Percentiles rank a stretch among this genome's conserved stretches.
These are phyloP conservation scores for Crambe crambe DNA, from an alignment of 37 sponge, comb jelly and placozoan genomes.

Conservation along the genomic window DNA sequence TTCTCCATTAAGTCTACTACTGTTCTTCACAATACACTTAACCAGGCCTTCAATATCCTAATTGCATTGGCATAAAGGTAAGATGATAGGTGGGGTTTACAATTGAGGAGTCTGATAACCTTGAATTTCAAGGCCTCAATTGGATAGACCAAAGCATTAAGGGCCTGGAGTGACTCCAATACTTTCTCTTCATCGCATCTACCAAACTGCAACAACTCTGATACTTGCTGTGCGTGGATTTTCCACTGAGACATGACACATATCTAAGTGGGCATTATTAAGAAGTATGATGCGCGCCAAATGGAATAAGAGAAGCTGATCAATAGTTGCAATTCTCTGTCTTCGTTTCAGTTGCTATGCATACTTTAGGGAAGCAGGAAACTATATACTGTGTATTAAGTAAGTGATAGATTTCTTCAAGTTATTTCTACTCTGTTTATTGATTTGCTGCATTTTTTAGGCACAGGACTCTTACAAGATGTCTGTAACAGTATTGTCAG, in stretches of 20 bases:
- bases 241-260: background rate
- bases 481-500: background rate
- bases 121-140: background rate
- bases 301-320: too few relatives aligned
- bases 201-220: background rate
- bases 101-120: slow-evolving; percentile 1
- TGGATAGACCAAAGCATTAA: slow-evolving; percentile 20
- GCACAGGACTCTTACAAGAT: background rate
- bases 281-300: background rate
- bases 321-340: too few relatives aligned
- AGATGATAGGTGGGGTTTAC: background rate
- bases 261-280: background rate
- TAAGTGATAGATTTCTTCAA: too few relatives aligned
- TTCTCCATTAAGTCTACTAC: background rate
- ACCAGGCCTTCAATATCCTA: background rate
- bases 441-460: too few relatives aligned
- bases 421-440: too few relatives aligned
- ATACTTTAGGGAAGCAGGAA: too few relatives aligned
- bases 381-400: too few relatives aligned
- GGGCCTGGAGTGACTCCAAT: background rate
- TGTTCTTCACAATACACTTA: background rate
- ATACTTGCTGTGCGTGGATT: background rate
- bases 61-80: background rate
- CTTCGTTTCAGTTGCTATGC: too few relatives aligned
- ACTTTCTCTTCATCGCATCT: background rate